These are phyloP conservation scores for Chionodraco myersi DNA, from an alignment of 2,113 vertebrate genomes.

Conservation along the genomic window DNA sequence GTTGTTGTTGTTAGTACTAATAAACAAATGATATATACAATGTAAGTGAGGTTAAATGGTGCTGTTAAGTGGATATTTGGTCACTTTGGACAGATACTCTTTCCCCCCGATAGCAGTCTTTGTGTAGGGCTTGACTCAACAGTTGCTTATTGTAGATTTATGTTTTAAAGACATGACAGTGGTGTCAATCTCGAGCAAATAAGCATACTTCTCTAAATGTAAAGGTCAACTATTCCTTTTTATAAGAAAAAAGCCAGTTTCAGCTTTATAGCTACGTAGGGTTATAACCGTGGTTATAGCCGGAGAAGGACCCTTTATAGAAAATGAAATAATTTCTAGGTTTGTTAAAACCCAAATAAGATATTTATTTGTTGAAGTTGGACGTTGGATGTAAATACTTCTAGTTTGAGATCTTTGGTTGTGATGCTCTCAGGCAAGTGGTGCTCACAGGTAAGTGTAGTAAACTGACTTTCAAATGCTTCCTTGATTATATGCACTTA, in stretches of 20 bases:
- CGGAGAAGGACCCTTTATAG: neutral
- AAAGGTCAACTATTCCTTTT: neutral
- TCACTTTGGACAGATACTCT: too few relatives aligned
- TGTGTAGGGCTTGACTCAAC: neutral
- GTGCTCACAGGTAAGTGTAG: neutral
- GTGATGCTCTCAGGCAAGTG: neutral
- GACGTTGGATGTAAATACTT: neutral
- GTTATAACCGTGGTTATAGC: neutral
- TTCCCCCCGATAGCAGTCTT: too few relatives aligned
- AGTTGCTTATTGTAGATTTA: neutral
- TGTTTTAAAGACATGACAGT: neutral
- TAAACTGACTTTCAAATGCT: slow-evolving; percentile 1
- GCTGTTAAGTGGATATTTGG: too few relatives aligned
- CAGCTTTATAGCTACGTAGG: neutral
- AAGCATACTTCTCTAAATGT: too few relatives aligned
- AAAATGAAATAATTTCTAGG: neutral
- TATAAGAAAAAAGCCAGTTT: neutral
- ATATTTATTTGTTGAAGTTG: neutral
- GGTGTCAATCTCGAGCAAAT: too few relatives aligned
- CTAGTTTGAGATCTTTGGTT: neutral
- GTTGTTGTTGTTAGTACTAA: too few relatives aligned
- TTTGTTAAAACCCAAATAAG: neutral
- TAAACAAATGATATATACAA: neutral
- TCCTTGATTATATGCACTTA: neutral
- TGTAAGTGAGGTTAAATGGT: neutral